Conservation (phyloP, 2,888 invertebrate genomes). For the Endomychus coccineus region DNA sequence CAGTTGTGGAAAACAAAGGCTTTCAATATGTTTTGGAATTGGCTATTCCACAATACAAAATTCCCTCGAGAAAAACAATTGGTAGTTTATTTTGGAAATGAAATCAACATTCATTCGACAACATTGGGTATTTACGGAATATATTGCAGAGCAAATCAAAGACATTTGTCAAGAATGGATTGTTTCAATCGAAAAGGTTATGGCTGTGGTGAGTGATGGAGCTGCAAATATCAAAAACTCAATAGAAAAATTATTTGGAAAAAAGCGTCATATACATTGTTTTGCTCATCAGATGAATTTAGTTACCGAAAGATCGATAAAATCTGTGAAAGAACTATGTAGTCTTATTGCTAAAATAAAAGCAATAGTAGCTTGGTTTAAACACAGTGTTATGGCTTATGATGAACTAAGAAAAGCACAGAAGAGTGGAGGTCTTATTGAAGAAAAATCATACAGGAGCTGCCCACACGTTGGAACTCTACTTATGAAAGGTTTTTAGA, state of each 20-base stretch:
- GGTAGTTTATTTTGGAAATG: slow-evolving; percentile 1
- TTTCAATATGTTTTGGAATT: background rate
- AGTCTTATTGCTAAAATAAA: slow-evolving; percentile 2
- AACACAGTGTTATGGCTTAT: slow-evolving; percentile 18
- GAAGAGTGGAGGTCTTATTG: too few species aligned
- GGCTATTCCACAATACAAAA: slow-evolving; percentile 1
- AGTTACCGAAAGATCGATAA: slow-evolving; percentile 7
- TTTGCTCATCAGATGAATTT: slow-evolving; percentile 9
- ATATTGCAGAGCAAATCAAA: slow-evolving; percentile 2
- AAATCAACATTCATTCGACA: background rate
- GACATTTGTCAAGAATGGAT: slow-evolving; percentile 2
- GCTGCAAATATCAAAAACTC: slow-evolving; percentile 1
- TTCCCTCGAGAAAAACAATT: slow-evolving; percentile 4
- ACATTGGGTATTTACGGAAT: slow-evolving; percentile 4
- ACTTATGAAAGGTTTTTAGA: slow-evolving; percentile 10
- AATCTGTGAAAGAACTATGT: background rate
- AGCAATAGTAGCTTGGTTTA: slow-evolving; percentile 18
- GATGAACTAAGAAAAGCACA: slow-evolving; percentile 20
- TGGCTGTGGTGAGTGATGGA: slow-evolving; percentile 4
- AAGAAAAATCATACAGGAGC: slow-evolving; percentile 22
- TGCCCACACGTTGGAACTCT: slow-evolving; percentile 29
- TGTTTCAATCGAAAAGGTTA: slow-evolving; percentile 1
- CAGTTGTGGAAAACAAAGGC: slow-evolving; percentile 4
- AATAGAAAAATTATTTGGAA: slow-evolving; percentile 5
- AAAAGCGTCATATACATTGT: slow-evolving; percentile 7